Base-by-base conservation (phyloP, 2,113 vertebrate genomes). In the Psophia crepitans region DNA sequence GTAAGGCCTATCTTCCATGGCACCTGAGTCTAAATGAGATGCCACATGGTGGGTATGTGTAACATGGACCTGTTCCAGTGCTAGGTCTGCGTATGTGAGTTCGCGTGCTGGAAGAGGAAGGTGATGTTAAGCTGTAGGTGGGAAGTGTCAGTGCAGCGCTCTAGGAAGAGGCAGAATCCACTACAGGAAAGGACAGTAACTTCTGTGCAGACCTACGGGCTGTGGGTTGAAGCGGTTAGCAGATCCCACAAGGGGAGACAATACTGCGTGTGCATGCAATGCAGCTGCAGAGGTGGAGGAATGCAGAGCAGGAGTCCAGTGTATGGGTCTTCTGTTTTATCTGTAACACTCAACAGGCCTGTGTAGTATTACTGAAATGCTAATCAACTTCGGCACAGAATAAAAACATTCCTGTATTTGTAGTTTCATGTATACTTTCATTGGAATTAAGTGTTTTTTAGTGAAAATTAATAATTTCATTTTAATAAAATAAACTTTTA, bases 221-320 rank as follows among this genome's bases (percentile, higher is more conserved):
- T 28, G 41, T 8, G 6, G 48, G 41, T 4, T 22, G 22, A 11
- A 23, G 21, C 0, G 2, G 3, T 5, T 23, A 74, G 33, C 54
- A 23, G 3, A 10, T 53, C 33, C 18, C 56, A 32, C 18, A 3
- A 2, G 0, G 9, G 74, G 35, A 21, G 19, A 30, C 24, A 12
- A 1, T 1, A 1, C 49, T 0, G 4, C 2, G 2, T 8, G 48
- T 6, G 5, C 2, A 2, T 7, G 44, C 2, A 4, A 1, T 24
- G 49, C 4, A 4, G 2, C n/a, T 2, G 61, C 14, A 7, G 46
- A 33, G 24, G 3, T 9, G 35, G 33, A 71, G 57, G 73, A 53
- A 10, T 12, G 65, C 30, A 8, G 17, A 32, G 46, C 32, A 57
- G 54, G 46, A 56, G 13, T 32, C 37, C 2, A 18, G 15, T 8